Conservation (phyloP, 2,113 vertebrate genomes). For the Atractosteus spatula region DNA sequence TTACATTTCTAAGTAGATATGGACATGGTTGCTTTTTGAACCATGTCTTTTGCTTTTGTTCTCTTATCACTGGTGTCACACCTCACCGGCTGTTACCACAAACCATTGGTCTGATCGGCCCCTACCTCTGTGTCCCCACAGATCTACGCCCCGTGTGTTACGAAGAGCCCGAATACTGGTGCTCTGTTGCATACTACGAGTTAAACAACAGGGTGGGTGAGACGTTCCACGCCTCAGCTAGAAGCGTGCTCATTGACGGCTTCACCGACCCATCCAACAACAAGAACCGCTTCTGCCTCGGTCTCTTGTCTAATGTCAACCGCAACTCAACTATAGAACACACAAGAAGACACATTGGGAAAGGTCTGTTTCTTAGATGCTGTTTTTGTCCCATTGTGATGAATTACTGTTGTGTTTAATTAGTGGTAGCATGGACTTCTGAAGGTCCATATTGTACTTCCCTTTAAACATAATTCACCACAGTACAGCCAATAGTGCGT, state of each 20-base stretch:
- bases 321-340: conserved; percentile 97
- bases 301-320: conserved; percentile 95
- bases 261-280: conserved; percentile 98
- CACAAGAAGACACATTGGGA: conserved; percentile 95
- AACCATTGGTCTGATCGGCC: too few species aligned
- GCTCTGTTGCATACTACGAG: conserved; percentile 96
- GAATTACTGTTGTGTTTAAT: too few species aligned
- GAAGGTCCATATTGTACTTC: too few species aligned
- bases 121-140: conserved; percentile 41
- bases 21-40: too few species aligned
- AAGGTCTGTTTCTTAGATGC: conserved; percentile 68
- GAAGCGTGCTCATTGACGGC: conserved; percentile 91
- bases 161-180: conserved; percentile 95
- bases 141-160: conserved; percentile 95
- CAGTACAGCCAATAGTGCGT: too few species aligned
- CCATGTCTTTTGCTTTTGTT: too few species aligned
- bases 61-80: too few species aligned
- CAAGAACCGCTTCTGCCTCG: conserved; percentile 95
- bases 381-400: too few species aligned
- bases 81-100: too few species aligned
- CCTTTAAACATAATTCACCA: too few species aligned
- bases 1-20: too few species aligned
- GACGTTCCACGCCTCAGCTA: conserved; percentile 90
- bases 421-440: too few species aligned
- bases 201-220: conserved; percentile 94